These are phyloP conservation scores for Gymnothorax javanicus DNA, from an alignment of 2,797 vertebrate genomes.

Conservation along the genomic window DNA sequence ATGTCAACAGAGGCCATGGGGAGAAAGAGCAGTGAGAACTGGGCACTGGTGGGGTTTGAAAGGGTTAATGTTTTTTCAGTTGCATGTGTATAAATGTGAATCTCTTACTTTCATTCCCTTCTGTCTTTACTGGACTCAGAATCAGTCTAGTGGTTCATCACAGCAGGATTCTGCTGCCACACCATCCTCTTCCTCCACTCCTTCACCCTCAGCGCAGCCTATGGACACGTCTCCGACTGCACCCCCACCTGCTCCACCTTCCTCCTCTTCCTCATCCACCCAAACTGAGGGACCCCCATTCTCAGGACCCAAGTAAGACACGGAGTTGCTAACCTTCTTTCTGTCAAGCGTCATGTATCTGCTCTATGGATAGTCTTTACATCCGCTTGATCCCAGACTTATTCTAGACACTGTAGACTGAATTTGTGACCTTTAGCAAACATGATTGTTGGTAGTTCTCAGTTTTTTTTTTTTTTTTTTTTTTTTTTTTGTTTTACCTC, in stretches of 20 bases:
- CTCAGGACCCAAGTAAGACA: constrained; percentile 72
- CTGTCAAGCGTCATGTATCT: background rate
- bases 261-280: constrained; percentile 64
- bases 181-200: constrained; percentile 56
- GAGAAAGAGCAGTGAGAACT: no score
- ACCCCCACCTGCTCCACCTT: constrained; percentile 67
- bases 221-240: constrained; percentile 27
- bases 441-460: no score
- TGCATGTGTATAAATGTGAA: background rate
- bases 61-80: background rate
- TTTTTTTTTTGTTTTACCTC: background rate
- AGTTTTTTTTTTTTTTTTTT: no score
- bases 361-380: background rate
- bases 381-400: background rate
- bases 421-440: no score
- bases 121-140: constrained; percentile 52
- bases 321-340: background rate
- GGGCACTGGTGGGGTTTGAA: no score
- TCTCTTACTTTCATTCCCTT: background rate
- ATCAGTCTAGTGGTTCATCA: constrained; percentile 59
- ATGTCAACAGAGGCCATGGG: no score
- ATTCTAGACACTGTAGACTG: background rate
- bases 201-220: constrained; percentile 14
- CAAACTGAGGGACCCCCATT: constrained; percentile 70
- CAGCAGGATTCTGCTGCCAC: constrained; percentile 57